Evolutionary conservation across 2,888 invertebrate genomes (phyloP).

Genomic region (Rutpela maculata): DNA sequence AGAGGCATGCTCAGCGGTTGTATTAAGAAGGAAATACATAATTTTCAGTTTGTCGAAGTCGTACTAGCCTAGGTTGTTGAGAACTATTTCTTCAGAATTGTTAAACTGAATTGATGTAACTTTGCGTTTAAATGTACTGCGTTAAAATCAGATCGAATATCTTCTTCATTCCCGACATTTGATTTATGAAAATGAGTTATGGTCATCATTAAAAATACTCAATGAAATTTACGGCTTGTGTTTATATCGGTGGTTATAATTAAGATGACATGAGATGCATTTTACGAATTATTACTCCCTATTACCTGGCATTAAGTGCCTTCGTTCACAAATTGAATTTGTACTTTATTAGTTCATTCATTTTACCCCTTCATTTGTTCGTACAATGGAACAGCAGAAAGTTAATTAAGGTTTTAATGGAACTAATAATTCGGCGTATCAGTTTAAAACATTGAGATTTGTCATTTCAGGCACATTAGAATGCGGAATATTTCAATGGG

Average conservation of each 20-base stretch:
- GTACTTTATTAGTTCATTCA: slow-evolving; percentile 53
- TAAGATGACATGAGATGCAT: slow-evolving; percentile 57
- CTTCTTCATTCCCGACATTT: background rate
- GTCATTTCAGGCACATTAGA: slow-evolving; percentile 31
- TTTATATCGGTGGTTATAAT: slow-evolving; percentile 57
- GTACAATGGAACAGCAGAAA: slow-evolving; percentile 43
- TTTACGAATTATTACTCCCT: slow-evolving; percentile 56
- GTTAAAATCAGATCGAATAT: slow-evolving; percentile 8
- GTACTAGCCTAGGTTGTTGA: too few relatives aligned
- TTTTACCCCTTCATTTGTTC: slow-evolving; percentile 41
- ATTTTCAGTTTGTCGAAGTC: too few relatives aligned
- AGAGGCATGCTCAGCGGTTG: too few relatives aligned
- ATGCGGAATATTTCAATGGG: slow-evolving; percentile 1
- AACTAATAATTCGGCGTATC: slow-evolving; percentile 45
- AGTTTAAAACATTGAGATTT: slow-evolving; percentile 30
- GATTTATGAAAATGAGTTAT: slow-evolving; percentile 1
- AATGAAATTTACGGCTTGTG: slow-evolving; percentile 53
- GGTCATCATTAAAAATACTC: slow-evolving; percentile 50
- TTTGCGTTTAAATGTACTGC: background rate
- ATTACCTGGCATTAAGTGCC: slow-evolving; percentile 56
- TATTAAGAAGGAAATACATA: too few relatives aligned
- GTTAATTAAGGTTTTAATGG: slow-evolving; percentile 48
- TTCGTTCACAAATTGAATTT: slow-evolving; percentile 56
- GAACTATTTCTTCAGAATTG: background rate
- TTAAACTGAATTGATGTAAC: background rate